Conservation (phyloP, 2,113 vertebrate species). For the Epinephelus lanceolatus region DNA sequence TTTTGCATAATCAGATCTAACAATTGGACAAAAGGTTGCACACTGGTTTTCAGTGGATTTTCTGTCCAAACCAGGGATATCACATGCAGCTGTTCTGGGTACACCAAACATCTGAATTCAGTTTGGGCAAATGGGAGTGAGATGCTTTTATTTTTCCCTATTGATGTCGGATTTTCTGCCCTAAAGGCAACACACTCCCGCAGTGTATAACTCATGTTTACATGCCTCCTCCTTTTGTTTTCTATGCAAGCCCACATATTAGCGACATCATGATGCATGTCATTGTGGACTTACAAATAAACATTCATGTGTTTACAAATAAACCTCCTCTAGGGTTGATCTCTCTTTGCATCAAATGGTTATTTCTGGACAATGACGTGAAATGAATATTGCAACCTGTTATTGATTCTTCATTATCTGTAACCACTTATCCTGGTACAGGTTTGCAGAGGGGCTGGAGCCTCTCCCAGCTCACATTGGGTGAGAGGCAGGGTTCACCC, state of each 20-base stretch:
- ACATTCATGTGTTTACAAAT: conserved; percentile 5
- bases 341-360: background rate
- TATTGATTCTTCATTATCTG: background rate
- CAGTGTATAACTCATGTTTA: background rate
- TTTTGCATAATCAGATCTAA: background rate
- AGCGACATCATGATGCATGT: background rate
- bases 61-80: background rate
- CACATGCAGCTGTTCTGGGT: background rate
- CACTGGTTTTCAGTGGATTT: background rate
- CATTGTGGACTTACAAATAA: background rate
- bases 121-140: background rate
- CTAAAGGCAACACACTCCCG: background rate
- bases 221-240: background rate
- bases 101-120: background rate
- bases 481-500: no score
- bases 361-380: background rate
- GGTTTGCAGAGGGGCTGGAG: no score
- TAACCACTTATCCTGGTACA: no score
- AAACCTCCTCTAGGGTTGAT: background rate
- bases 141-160: background rate
- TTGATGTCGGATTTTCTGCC: background rate
- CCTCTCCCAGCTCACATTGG: no score
- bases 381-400: background rate
- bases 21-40: background rate
- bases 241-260: background rate